Percentiles rank a stretch among this genome's conserved stretches.
phyloP scores from a whole-genome alignment of 2,797 vertebrate species.

The Knipowitschia caucasica region DNA sequence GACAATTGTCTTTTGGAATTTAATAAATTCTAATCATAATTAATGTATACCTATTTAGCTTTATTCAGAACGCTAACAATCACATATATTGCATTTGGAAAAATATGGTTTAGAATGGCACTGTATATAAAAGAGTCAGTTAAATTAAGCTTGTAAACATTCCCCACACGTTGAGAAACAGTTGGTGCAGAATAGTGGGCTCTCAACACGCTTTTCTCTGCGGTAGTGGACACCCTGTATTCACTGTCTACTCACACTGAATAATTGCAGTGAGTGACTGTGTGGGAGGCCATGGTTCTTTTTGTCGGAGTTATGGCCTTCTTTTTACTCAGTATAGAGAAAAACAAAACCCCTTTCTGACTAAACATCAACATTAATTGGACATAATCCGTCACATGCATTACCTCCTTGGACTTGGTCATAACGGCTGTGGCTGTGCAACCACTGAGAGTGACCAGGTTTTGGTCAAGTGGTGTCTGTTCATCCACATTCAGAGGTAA shows the following conservation, averaged over 20 bases:
- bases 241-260: slow-evolving; percentile 31
- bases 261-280: slow-evolving; percentile 48
- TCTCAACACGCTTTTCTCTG: slow-evolving; percentile 31
- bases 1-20: no score
- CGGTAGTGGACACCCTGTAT: slow-evolving; percentile 37
- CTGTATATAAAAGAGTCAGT: neutral
- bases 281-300: slow-evolving; percentile 38
- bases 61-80: neutral
- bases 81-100: neutral
- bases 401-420: slow-evolving; percentile 77
- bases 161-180: slow-evolving; percentile 18
- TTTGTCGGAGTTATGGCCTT: slow-evolving; percentile 44
- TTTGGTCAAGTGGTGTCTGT: slow-evolving; percentile 68
- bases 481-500: slow-evolving; percentile 79
- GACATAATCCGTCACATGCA: neutral
- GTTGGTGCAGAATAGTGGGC: slow-evolving; percentile 28
- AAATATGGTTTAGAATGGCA: neutral
- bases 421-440: slow-evolving; percentile 79
- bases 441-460: slow-evolving; percentile 77
- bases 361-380: slow-evolving; percentile 17
- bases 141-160: neutral
- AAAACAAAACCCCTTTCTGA: neutral
- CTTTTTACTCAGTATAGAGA: slow-evolving; percentile 23
- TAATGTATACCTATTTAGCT: no score
- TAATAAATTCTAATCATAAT: no score